Percentiles rank a stretch among this genome's conserved stretches.
These are phyloP conservation scores for Tortrix viridana DNA, from an alignment of 2,888 invertebrate species.

Conservation along the genomic window DNA sequence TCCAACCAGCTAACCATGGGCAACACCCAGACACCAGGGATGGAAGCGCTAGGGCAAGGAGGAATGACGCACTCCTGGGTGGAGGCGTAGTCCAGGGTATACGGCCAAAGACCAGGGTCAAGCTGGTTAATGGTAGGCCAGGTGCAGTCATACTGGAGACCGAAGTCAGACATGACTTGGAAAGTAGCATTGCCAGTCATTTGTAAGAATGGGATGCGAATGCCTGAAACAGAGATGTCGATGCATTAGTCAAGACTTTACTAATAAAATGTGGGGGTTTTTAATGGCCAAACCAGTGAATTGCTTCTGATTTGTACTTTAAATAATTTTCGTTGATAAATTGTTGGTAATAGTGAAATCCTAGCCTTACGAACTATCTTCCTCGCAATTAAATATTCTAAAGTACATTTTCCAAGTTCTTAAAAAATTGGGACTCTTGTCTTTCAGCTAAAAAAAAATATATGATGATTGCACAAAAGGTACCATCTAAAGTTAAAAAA, in stretches of 20 bases:
- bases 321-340: no score
- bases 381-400: no score
- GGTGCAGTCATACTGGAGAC: slow-evolving; percentile 85
- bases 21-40: slow-evolving; percentile 86
- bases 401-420: no score
- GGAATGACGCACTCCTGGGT: slow-evolving; percentile 82
- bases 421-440: no score
- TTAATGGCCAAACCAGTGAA: neutral
- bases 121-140: slow-evolving; percentile 79
- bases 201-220: slow-evolving; percentile 84
- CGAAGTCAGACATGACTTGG: slow-evolving; percentile 77
- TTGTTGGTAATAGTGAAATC: no score
- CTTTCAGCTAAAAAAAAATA: no score
- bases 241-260: slow-evolving; percentile 33
- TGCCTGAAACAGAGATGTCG: slow-evolving; percentile 52
- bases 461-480: no score
- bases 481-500: neutral
- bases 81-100: slow-evolving; percentile 86
- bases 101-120: slow-evolving; percentile 86
- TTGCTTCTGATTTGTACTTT: no score
- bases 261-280: neutral
- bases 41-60: slow-evolving; percentile 83
- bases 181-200: slow-evolving; percentile 84
- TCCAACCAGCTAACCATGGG: slow-evolving; percentile 86
- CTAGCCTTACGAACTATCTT: no score